Base-by-base conservation (phyloP, 2,113 vertebrate genomes). In the Hemicordylus capensis region DNA sequence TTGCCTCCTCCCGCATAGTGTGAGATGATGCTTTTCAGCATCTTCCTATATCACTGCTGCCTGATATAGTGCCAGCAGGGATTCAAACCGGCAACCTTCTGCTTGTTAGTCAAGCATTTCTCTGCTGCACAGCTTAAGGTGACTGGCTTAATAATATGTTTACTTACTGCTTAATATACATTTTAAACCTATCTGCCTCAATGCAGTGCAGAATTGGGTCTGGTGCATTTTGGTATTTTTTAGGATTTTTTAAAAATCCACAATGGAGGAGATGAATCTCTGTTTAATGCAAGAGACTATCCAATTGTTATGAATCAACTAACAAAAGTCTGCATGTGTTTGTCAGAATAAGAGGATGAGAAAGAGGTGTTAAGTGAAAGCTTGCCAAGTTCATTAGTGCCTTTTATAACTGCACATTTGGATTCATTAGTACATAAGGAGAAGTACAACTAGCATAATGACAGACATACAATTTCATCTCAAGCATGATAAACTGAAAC, bases 201-300 rank as follows among this genome's bases (percentile, higher is more conserved):
- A 20, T 73, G 10, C 44, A 73, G 42, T 11, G n/a, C 46, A 48
- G 26, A 10, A 31, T 17, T 28, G 28, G 26, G 44, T 31, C 6
- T 31, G 48, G 42, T 74, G 44, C 48, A 87, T 64, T 94, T 91
- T 90, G 86, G 63, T 0, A 90, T 93, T 91, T 90, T 85, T 87
- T 91, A 81, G 83, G 88, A 89, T 79, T 89, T 91, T 42, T 64
- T 59, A 22, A 89, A 87, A 92, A 88, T 61, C n/a, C 80, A 84
- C 84, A 93, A 86, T 44, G 88, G 91, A 81, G 63, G 89, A 93
- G 91, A 90, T 78, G 80, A 61, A 80, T 80, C 80, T 90, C 79
- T 82, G 46, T 72, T 81, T 92, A 93, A 93, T 91, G 90, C 93
- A 90, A 92, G 94, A 89, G 76, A 93, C 86, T 93, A 86, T 89